These are phyloP conservation scores for Leucophenga maculata DNA, from an alignment of 2,888 invertebrate species.

Conservation along the genomic window DNA sequence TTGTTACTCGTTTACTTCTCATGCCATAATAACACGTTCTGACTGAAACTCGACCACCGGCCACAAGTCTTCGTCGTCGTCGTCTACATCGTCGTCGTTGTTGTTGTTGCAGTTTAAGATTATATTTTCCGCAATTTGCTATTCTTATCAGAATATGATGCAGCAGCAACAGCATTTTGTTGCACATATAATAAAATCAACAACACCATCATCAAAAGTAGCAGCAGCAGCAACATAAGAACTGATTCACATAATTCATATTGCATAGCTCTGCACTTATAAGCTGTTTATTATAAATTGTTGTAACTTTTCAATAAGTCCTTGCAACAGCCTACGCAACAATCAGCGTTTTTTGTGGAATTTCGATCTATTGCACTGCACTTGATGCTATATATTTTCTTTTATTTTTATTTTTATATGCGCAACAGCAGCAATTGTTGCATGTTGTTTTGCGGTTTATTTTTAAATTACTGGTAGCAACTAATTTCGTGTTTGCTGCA, in stretches of 20 bases:
- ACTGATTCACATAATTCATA: too few relatives aligned
- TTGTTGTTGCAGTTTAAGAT: constrained; percentile 11
- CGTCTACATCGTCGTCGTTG: constrained; percentile 4
- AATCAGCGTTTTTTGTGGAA: neutral
- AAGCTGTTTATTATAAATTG: too few relatives aligned
- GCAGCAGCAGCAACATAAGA: neutral
- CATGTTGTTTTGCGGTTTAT: neutral
- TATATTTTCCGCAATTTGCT: constrained; percentile 34
- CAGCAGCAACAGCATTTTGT: constrained; percentile 3
- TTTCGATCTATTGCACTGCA: constrained; percentile 11
- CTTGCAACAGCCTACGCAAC: neutral
- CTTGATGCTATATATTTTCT: constrained; percentile 2
- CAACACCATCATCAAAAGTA: constrained; percentile 12
- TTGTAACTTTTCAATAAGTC: too few relatives aligned
- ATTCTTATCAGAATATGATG: constrained; percentile 24
- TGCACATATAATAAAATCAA: constrained; percentile 8
- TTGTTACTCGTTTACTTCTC: constrained; percentile 2
- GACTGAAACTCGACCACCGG: constrained; percentile 17
- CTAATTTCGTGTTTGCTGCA: too few relatives aligned
- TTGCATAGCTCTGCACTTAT: too few relatives aligned
- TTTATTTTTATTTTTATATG: neutral
- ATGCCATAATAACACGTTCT: constrained; percentile 20
- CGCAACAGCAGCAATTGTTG: constrained; percentile 10
- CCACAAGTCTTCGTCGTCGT: constrained; percentile 8
- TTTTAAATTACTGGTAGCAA: constrained; percentile 6